Evolutionary conservation across 2,888 invertebrate genomes (phyloP).

Genomic region (Herminia tarsipennalis): DNA sequence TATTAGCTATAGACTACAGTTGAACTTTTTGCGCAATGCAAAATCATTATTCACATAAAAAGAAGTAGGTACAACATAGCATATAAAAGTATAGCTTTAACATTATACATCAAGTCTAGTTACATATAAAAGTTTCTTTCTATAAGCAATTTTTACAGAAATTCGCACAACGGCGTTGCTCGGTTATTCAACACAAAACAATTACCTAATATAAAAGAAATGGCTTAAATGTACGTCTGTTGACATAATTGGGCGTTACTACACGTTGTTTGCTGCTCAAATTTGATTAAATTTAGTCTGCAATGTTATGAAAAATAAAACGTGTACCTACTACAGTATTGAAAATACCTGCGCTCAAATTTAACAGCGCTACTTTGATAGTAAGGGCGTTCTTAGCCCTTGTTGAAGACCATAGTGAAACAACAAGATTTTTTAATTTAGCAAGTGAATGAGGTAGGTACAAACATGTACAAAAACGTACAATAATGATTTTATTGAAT

Average conservation of each 20-base stretch:
- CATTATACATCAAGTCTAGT: background rate
- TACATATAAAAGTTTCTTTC: slow-evolving; percentile 1
- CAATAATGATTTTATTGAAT: too few species aligned
- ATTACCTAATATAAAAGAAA: slow-evolving; percentile 37
- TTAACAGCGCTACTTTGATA: too few species aligned
- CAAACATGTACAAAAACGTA: too few species aligned
- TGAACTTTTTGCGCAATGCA: too few species aligned
- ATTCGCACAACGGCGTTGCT: slow-evolving; percentile 10
- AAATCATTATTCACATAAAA: too few species aligned
- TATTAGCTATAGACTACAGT: too few species aligned
- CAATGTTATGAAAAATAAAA: background rate
- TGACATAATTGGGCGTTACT: slow-evolving; percentile 20
- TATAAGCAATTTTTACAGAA: slow-evolving; percentile 10
- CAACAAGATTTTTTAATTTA: too few species aligned
- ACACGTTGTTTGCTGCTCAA: slow-evolving; percentile 11
- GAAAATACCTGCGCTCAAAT: too few species aligned
- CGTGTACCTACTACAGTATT: too few species aligned
- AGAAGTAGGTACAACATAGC: background rate
- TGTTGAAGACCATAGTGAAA: too few species aligned
- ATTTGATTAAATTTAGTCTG: slow-evolving; percentile 33
- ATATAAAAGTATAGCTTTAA: background rate
- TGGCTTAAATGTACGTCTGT: slow-evolving; percentile 16
- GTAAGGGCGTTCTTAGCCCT: too few species aligned
- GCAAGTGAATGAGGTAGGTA: too few species aligned
- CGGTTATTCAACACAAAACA: slow-evolving; percentile 26